A percentile compares a stretch with the other conserved stretches of the same genome.
Conservation (phyloP, 2,888 invertebrate genomes). For the Eupithecia tripunctaria region DNA sequence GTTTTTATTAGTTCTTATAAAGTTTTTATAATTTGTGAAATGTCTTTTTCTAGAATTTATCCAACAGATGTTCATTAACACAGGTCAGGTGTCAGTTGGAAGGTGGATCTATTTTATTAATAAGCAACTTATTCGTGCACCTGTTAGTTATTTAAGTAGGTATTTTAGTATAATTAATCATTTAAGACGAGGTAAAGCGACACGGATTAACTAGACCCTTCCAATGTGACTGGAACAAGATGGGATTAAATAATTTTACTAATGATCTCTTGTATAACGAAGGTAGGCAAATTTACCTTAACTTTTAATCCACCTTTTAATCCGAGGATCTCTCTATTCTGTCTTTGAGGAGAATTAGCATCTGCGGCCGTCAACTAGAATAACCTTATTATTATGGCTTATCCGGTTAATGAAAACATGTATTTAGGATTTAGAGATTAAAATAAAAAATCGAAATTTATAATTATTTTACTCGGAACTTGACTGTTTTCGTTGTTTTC, state of each 20-base stretch:
- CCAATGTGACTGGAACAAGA: conserved; percentile 20
- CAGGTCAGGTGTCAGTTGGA: too few relatives aligned
- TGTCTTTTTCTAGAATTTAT: too few relatives aligned
- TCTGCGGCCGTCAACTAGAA: background rate
- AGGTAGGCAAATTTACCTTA: background rate
- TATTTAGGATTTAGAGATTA: background rate
- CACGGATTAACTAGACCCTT: conserved; percentile 14
- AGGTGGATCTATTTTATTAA: background rate
- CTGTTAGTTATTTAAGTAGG: background rate
- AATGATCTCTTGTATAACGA: conserved; percentile 22
- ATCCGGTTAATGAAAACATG: background rate
- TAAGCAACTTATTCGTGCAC: background rate
- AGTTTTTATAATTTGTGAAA: too few relatives aligned
- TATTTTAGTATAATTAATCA: conserved; percentile 9
- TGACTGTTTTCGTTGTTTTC: too few relatives aligned
- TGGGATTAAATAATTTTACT: conserved; percentile 23
- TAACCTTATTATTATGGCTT: background rate
- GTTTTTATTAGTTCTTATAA: too few relatives aligned
- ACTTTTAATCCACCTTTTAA: conserved; percentile 10
- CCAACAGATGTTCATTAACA: too few relatives aligned
- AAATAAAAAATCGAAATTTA: too few relatives aligned
- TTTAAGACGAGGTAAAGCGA: conserved; percentile 18
- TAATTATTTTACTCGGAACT: too few relatives aligned
- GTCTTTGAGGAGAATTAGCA: background rate
- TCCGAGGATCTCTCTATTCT: conserved; percentile 6